Evolutionary conservation across 2,113 vertebrate species (phyloP).

Genomic region (Syngnathus typhle): DNA sequence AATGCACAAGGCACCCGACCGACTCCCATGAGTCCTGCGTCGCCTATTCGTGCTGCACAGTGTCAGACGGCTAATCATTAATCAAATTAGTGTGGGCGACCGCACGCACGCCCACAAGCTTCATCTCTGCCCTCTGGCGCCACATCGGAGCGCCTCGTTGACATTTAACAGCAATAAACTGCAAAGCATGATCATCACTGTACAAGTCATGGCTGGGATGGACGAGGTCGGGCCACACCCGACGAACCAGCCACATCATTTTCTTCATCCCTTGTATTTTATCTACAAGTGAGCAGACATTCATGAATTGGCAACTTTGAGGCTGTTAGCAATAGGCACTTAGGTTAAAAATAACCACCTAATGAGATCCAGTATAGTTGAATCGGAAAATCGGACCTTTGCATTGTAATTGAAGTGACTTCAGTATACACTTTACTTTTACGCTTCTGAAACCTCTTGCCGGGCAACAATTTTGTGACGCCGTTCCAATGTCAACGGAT

Average conservation of each 20-base stretch:
- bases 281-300: not conserved
- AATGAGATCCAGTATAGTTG: too few relatives aligned
- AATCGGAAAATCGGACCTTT: too few relatives aligned
- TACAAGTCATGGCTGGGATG: conserved; percentile 22
- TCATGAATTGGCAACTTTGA: not conserved
- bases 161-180: conserved; percentile 51
- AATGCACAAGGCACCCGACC: not conserved
- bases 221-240: conserved; percentile 25
- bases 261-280: not conserved
- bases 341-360: too few relatives aligned
- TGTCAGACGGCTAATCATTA: conserved; percentile 50
- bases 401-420: too few relatives aligned
- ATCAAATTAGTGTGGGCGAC: conserved; percentile 49
- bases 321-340: not conserved
- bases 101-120: conserved; percentile 28
- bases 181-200: conserved; percentile 19
- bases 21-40: not conserved
- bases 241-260: not conserved
- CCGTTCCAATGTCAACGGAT: too few relatives aligned
- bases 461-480: too few relatives aligned
- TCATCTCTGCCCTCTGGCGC: conserved; percentile 30
- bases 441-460: too few relatives aligned
- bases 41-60: conserved; percentile 10
- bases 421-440: too few relatives aligned
- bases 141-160: conserved; percentile 29